Percentiles rank a stretch among this genome's conserved stretches.
These are phyloP conservation scores for Alouatta palliata DNA, from an alignment of 2,113 vertebrate genomes.

Conservation along the genomic window DNA sequence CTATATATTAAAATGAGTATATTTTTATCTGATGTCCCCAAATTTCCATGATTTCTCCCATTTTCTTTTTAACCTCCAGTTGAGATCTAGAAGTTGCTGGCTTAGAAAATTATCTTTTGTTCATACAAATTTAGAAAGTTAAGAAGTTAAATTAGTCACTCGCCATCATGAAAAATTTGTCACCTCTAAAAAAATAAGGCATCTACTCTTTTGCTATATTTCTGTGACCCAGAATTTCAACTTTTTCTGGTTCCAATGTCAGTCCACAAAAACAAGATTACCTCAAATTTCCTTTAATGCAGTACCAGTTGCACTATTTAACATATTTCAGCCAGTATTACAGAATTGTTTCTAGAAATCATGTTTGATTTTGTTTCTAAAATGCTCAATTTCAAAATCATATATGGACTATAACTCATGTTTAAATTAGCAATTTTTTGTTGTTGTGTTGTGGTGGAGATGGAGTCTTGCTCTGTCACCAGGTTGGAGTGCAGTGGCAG, in stretches of 20 bases:
- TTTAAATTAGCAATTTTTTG: background rate
- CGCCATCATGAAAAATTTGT: background rate
- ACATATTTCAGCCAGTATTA: background rate
- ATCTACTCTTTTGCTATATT: background rate
- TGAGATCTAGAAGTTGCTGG: background rate
- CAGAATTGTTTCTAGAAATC: background rate
- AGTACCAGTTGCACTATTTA: background rate
- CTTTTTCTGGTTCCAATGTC: background rate
- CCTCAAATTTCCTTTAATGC: background rate
- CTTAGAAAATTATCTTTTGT: background rate
- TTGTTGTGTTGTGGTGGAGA: too few relatives aligned
- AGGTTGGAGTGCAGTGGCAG: too few relatives aligned
- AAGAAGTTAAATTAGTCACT: background rate
- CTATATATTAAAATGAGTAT: background rate
- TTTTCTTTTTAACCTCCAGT: background rate
- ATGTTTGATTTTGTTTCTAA: background rate
- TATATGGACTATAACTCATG: background rate
- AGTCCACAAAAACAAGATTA: background rate
- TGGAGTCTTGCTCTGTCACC: too few relatives aligned
- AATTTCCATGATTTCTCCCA: background rate
- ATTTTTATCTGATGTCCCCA: background rate
- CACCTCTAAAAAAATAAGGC: background rate
- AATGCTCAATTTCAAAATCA: background rate
- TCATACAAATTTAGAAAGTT: background rate
- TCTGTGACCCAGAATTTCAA: background rate